Evolutionary conservation across 2,888 invertebrate genomes (phyloP).

Genomic region (Gymnosoma rotundatum): DNA sequence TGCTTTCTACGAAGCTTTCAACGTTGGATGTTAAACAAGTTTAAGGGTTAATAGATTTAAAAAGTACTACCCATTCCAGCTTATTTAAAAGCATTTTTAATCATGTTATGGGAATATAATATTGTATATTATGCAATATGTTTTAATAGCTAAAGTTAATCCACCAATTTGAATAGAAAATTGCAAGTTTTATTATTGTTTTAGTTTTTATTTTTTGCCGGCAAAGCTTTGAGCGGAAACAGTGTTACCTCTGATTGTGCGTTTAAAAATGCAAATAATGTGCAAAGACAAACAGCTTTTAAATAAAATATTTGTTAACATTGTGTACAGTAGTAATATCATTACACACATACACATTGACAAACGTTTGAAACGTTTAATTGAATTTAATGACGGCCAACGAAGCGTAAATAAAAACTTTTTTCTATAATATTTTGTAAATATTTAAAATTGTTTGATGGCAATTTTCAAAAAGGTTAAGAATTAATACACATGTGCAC

Average conservation of each 20-base stretch:
- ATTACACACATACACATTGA: conserved; percentile 13
- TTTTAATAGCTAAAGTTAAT: too few species aligned
- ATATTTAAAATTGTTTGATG: conserved; percentile 28
- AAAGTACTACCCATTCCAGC: too few species aligned
- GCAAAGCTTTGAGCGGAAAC: not conserved
- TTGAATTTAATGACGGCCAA: conserved; percentile 78
- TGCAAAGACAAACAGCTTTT: conserved; percentile 55
- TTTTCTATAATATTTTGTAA: conserved; percentile 39
- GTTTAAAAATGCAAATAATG: conserved; percentile 44
- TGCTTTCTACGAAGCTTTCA: too few species aligned
- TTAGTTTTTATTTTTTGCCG: too few species aligned
- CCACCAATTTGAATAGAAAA: too few species aligned
- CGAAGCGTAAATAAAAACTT: conserved; percentile 66
- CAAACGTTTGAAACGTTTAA: conserved; percentile 73
- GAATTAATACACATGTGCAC: too few species aligned
- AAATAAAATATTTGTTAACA: conserved; percentile 59
- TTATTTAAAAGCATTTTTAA: too few species aligned
- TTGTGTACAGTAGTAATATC: conserved; percentile 26
- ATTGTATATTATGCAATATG: too few species aligned
- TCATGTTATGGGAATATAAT: too few species aligned
- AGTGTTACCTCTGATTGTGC: conserved; percentile 19
- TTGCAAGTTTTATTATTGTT: too few species aligned
- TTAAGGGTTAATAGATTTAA: too few species aligned
- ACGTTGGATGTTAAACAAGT: too few species aligned
- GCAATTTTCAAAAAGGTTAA: not conserved